phyloP scores from a whole-genome alignment of 2,113 vertebrate genomes.

The Hypocryptadius cinnamomeus region DNA sequence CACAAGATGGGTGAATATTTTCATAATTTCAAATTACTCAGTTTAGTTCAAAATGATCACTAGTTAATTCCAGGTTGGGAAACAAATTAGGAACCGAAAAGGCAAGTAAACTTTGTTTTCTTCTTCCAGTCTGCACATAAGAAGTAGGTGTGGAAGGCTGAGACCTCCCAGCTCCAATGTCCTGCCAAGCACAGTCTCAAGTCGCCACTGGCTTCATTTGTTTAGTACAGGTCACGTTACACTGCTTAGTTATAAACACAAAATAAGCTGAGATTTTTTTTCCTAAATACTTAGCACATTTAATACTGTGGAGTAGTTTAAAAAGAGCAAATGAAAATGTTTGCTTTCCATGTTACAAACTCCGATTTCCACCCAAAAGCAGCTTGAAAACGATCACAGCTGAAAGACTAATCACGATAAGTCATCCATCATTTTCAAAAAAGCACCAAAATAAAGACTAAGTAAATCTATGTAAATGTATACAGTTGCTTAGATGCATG shows the following conservation, averaged over 20 bases:
- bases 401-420: constrained; percentile 12
- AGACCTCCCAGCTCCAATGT: neutral
- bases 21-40: neutral
- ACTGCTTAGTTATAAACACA: neutral
- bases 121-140: neutral
- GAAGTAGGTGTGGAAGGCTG: neutral
- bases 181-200: neutral
- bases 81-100: neutral
- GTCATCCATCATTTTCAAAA: neutral
- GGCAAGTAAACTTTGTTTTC: neutral
- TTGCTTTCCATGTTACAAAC: neutral
- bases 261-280: neutral
- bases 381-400: neutral
- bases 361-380: neutral
- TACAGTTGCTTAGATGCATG: neutral
- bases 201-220: neutral
- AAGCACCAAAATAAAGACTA: neutral
- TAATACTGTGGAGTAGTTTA: neutral
- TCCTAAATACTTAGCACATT: neutral
- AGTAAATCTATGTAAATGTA: constrained; percentile 1
- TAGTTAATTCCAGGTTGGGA: neutral
- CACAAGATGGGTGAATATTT: neutral
- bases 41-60: neutral
- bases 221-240: neutral
- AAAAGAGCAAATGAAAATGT: neutral